Evolutionary conservation across 2,888 invertebrate genomes (phyloP), one percentile per base, ranked within the genome.

Genomic region (Cryptus armator): DNA sequence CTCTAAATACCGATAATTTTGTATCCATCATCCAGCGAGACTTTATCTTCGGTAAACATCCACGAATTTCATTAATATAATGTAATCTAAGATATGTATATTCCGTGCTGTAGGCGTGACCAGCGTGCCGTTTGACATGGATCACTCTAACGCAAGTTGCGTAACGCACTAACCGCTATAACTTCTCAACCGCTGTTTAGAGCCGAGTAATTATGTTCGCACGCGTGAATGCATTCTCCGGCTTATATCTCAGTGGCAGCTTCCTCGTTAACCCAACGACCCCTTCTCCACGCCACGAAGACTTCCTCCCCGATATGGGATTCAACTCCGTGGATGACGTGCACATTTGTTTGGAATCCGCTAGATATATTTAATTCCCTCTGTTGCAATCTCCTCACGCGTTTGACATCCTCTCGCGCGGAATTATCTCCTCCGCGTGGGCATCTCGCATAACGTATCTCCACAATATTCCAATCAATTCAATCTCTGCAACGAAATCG

Each of bases 191-290:
- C 37, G 37, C 37, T 37, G 37, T 37, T 37, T 37, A 37, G 37
- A 67, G 24, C 19, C 78, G 85, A 77, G 86, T 79, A 90, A 91
- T 91, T 90, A 89, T 86, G 87, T 87, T 88, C 85, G 87, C 87
- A 87, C 86, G 88, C 87, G 86, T 87, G 86, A 84, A 81, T 83
- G 78, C 82, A 51, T 78, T 67, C 77, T 53, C 81, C 19, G 19
- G 70, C 70, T 76, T 68, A 68, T 74, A 74, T 71, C 83, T 66
- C 83, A 66, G 86, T 88, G 77, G 89, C 87, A 86, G 90, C 90
- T 92, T 91, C 91, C 91, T 91, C 89, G 90, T 91, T 91, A 90
- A 91, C 91, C 91, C 88, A 90, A 89, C 88, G 89, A 90, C 90
- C 89, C 84, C 78, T 81, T 79, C 37, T 66, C 14, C 44, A 29